Base-by-base conservation (phyloP, 1,140 invertebrate species). In the Ephestia elutella region DNA sequence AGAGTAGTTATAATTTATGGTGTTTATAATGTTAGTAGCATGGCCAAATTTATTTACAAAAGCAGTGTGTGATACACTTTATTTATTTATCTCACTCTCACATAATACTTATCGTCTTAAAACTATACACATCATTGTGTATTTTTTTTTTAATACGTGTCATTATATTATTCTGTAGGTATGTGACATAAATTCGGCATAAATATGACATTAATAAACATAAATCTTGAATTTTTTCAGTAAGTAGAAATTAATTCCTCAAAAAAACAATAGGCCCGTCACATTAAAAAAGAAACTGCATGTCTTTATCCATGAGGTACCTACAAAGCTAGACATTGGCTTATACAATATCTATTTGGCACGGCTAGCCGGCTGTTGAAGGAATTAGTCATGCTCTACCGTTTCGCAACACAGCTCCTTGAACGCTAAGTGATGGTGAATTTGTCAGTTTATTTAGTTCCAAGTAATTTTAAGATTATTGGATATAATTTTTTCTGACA, bases 301-400 rank as follows among this genome's bases (percentile, higher is more conserved):
- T 15, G 38, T 44, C 38, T 44, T 9, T n/a, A 44, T 44, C 7
- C 15, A 44, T 44, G 38, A 15, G 30, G 9, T 25, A 25, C 21
- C 7, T 3, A 28, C 3, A 10, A 25, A 53, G 20, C 3, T 53
- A 25, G 19, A 53, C 21, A 25, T 53, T n/a, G 19, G 50, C 19
- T 53, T 53, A 53, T 53, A 53, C 50, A 53, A 53, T 25, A 53
- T 53, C 50, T 53, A 53, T 53, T 53, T 53, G 50, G 21, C 21
- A 53, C 50, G 49, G 21, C 21, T 25, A 25, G 7, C 21, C 21
- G 21, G 50, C 19, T 25, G 21, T 25, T 53, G 10, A 19, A 25
- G 13, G 5, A n/a, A 15, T 53, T 53, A 21, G 50, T 53, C 50
- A 53, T 25, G 50, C 50, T 53, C 50, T n/a, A 25, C 20, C 11